Base-by-base conservation (phyloP, 2,888 invertebrate species). In the Clanis bilineata region DNA sequence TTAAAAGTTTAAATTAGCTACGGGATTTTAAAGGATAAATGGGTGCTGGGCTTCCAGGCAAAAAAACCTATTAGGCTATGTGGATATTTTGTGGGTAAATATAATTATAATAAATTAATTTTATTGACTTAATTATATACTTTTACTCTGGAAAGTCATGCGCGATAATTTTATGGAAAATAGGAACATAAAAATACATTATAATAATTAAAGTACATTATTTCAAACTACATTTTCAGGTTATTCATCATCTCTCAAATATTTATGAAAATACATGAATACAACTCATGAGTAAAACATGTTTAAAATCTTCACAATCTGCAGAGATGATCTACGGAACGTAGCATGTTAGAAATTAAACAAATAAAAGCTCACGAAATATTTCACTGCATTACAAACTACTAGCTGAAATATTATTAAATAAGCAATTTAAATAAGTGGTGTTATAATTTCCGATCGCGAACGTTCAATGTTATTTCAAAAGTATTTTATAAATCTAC, bases 371-470 rank as follows among this genome's bases (percentile, higher is more conserved):
- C 15, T 3, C 32, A 7, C 36, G 45, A 38, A 56, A 18, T 44
- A 44, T 59, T 56, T 45, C 15, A 10, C 32, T 55, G 25, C 39
- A 59, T 54, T 55, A 44, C 44, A 28, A 59, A 59, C 44, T 36
- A 56, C 25, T 44, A 44, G 36, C 44, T 56, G 56, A 45, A 56
- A 56, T 59, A 59, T 59, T 59, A 38, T 44, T 36, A 36, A 36
- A 36, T 32, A 36, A 38, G 56, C 43, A 45, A 45, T 56, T 59
- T 44, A 55, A 56, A 44, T 45, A 56, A 56, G 55, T 44, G 36
- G 10, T 45, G 39, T 56, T 56, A 58, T 58, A 51, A 51, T 39
- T 58, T 47, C 22, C 18, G 23, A 21, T 22, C 9, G 15, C 38
- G 6, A 57, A 44, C 44, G 36, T 10, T 28, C 22, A 57, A 45